Percentiles rank a stretch among this genome's conserved stretches.
These are phyloP conservation scores for Gopherus flavomarginatus DNA, from an alignment of 2,113 vertebrate genomes.

Conservation along the genomic window DNA sequence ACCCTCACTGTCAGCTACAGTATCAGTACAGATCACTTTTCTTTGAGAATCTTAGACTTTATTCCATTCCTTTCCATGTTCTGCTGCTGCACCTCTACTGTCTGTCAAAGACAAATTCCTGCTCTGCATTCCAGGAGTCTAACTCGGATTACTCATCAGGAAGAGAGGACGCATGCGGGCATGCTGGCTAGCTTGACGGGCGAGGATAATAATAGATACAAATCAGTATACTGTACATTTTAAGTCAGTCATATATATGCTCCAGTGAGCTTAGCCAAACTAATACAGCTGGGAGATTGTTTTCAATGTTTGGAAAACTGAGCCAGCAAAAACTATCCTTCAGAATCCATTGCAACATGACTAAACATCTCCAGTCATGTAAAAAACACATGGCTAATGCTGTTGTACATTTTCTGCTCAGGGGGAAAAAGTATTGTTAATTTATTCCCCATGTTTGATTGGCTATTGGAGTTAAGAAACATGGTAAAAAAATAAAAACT, in stretches of 20 bases:
- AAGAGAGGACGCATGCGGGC: accelerated
- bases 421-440: neutral
- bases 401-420: constrained; percentile 37
- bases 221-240: accelerated
- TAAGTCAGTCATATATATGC: neutral
- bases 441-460: constrained; percentile 39
- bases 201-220: neutral
- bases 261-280: neutral
- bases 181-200: accelerated
- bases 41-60: neutral
- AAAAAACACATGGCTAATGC: constrained; percentile 12
- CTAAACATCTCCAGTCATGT: constrained; percentile 57
- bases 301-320: constrained; percentile 31
- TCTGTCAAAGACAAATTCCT: constrained; percentile 10
- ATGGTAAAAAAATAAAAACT: neutral
- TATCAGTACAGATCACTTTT: neutral
- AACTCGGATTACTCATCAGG: neutral
- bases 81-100: neutral
- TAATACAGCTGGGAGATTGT: neutral
- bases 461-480: constrained; percentile 25
- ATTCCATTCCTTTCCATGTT: neutral
- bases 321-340: constrained; percentile 49
- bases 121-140: neutral
- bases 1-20: neutral
- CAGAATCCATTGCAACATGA: constrained; percentile 37